These are phyloP conservation scores for Agelaius phoeniceus DNA, from an alignment of 2,113 vertebrate genomes.

Conservation along the genomic window DNA sequence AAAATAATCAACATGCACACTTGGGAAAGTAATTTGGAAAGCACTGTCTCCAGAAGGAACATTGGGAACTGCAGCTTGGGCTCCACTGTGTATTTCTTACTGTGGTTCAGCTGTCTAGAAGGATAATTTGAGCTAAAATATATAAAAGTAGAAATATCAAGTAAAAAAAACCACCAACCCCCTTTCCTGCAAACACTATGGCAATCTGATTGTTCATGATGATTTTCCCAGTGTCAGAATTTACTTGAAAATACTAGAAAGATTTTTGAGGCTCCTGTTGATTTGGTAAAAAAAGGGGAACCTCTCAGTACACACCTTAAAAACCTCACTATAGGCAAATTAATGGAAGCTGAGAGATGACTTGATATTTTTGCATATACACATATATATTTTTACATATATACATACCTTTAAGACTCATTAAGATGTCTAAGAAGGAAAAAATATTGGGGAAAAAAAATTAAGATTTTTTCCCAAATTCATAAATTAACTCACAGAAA, in stretches of 20 bases:
- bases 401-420: not conserved
- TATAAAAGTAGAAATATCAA: not conserved
- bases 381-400: not conserved
- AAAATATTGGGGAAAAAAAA: not conserved
- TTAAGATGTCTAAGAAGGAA: not conserved
- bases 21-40: conserved; percentile 3
- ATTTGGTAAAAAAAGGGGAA: not conserved
- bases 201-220: not conserved
- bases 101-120: not conserved
- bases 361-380: not conserved
- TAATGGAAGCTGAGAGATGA: not conserved
- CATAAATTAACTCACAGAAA: not conserved
- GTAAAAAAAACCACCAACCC: not conserved
- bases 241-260: not conserved
- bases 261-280: not conserved
- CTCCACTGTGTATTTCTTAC: not conserved
- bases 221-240: not conserved
- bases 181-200: not conserved
- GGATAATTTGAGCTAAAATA: not conserved
- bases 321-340: not conserved
- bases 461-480: not conserved
- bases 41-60: not conserved
- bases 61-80: not conserved
- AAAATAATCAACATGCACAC: not conserved
- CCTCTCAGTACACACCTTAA: not conserved